Conservation (phyloP, 2,888 invertebrate species). For the Keiferia lycopersicella region DNA sequence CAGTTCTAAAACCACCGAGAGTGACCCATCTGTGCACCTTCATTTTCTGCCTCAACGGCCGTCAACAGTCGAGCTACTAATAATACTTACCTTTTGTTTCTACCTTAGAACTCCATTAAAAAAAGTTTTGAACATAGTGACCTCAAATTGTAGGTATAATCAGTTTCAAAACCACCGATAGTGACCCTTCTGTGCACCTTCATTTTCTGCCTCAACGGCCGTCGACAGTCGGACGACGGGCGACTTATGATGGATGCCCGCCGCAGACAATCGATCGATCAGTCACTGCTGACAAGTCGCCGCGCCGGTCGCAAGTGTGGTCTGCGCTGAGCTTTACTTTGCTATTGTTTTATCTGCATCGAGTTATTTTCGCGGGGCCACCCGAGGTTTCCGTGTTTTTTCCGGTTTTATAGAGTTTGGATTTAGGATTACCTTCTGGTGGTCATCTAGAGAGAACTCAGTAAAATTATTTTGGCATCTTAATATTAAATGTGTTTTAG, state of each 20-base stretch:
- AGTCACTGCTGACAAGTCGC: slow-evolving; percentile 36
- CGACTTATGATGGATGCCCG: slow-evolving; percentile 38
- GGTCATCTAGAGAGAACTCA: too few relatives aligned
- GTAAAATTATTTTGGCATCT: neutral
- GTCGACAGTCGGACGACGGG: slow-evolving; percentile 27
- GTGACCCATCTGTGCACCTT: too few relatives aligned
- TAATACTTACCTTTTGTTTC: too few relatives aligned
- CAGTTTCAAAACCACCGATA: too few relatives aligned
- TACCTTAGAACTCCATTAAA: too few relatives aligned
- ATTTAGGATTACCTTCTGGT: too few relatives aligned
- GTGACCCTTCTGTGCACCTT: too few relatives aligned
- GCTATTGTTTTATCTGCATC: slow-evolving; percentile 22
- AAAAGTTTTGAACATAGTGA: too few relatives aligned
- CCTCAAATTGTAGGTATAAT: too few relatives aligned
- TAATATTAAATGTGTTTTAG: neutral
- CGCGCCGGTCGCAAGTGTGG: slow-evolving; percentile 32
- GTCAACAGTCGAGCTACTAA: slow-evolving; percentile 28
- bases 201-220: neutral
- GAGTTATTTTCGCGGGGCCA: neutral
- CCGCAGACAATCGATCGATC: slow-evolving; percentile 45
- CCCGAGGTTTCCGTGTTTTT: too few relatives aligned
- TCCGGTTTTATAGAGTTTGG: too few relatives aligned
- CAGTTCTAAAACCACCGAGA: too few relatives aligned
- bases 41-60: neutral
- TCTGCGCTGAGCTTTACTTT: slow-evolving; percentile 24